These are phyloP conservation scores for Diphyllodes magnificus DNA, from an alignment of 2,113 vertebrate genomes.

Conservation along the genomic window DNA sequence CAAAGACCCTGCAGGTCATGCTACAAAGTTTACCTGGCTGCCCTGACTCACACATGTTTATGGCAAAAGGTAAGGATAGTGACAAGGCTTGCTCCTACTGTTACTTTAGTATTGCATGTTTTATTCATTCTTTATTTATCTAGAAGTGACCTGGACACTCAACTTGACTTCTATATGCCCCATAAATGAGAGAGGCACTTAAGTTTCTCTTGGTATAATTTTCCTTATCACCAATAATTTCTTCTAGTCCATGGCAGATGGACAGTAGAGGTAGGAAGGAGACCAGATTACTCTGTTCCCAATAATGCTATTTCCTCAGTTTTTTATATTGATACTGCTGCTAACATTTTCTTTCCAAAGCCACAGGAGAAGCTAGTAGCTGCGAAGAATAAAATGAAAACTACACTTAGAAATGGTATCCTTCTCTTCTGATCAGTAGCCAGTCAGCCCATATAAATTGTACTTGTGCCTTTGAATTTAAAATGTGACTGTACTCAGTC, in stretches of 20 bases:
- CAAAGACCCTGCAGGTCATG: not conserved
- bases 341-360: not conserved
- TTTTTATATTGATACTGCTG: not conserved
- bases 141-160: not conserved
- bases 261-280: not conserved
- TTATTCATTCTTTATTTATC: not conserved
- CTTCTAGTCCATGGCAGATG: not conserved
- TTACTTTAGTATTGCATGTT: not conserved
- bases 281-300: not conserved
- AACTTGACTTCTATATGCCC: not conserved
- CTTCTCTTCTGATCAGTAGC: not conserved
- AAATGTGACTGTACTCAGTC: not conserved
- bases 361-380: not conserved
- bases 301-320: not conserved
- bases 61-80: not conserved
- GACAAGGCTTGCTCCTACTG: not conserved
- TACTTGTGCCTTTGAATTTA: not conserved
- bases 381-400: not conserved
- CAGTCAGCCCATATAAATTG: not conserved
- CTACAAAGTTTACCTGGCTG: not conserved
- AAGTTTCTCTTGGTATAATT: not conserved
- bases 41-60: not conserved
- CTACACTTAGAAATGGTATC: not conserved
- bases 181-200: not conserved
- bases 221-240: not conserved